Percentiles rank a stretch among this genome's conserved stretches.
These are phyloP conservation scores for Myrmophylax atrothorax DNA, from an alignment of 2,113 vertebrate genomes.

Conservation along the genomic window DNA sequence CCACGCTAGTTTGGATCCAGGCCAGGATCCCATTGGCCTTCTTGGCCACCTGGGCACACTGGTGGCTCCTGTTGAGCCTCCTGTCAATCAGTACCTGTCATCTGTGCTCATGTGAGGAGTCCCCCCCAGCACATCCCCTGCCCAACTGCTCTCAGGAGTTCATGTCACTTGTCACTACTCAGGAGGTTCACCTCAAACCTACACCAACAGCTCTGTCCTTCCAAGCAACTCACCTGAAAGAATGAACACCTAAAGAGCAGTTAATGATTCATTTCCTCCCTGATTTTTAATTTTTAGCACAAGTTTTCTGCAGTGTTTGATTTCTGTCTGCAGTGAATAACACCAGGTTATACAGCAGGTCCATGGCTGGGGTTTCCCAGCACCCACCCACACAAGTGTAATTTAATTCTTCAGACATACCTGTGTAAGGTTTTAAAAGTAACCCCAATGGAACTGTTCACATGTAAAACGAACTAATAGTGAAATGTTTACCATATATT, in stretches of 20 bases:
- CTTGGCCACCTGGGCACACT: too few species aligned
- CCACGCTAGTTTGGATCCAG: too few species aligned
- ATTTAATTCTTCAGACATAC: not conserved
- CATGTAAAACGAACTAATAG: not conserved
- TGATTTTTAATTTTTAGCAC: not conserved
- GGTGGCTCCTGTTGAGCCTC: too few species aligned
- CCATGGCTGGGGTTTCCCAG: not conserved
- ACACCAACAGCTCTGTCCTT: not conserved
- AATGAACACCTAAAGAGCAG: not conserved
- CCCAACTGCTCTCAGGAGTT: not conserved
- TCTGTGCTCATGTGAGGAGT: not conserved
- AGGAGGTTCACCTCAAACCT: not conserved
- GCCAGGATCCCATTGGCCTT: too few species aligned
- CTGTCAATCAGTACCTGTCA: too few species aligned
- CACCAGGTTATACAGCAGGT: not conserved
- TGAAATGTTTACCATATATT: not conserved
- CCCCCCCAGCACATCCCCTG: not conserved
- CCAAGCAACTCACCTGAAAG: not conserved
- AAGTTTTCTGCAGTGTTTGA: not conserved
- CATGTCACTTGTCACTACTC: not conserved
- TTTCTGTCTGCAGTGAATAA: not conserved
- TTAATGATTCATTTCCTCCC: not conserved
- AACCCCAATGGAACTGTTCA: not conserved
- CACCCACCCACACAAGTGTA: fast-evolving
- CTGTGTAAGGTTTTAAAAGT: not conserved